Base-by-base conservation (phyloP, 2,797 vertebrate species). In the Petrocephalus sullivani region DNA sequence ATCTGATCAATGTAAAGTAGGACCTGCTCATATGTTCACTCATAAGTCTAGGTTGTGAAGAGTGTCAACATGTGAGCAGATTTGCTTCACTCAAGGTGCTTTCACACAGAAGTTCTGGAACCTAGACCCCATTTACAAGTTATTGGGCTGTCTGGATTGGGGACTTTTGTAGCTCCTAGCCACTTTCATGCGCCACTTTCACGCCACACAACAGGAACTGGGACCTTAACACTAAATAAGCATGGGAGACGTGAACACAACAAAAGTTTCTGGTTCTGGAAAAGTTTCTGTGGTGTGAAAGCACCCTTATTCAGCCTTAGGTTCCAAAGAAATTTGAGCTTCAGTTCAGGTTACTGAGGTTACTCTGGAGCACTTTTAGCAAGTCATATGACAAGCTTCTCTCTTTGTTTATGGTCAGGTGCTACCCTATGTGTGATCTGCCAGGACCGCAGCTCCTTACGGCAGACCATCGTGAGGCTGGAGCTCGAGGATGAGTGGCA, bases 401-500 rank as follows among this genome's bases (percentile, higher is more conserved):
- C 9, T 64, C 21, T 67, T 67, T 67, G 61, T 67, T 23, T 67
- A 12, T 67, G 61, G 23, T 67, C 92, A 99, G 98, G 98, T 91
- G 98, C 98, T 94, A 99, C 98, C 7, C 94, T 99, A 56, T 99
- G 98, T 56, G 97, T 99, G 91, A 97, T 99, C 91, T 98, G 98
- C 90, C 98, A 99, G 95, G 98, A 99, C 93, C 96, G 98, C 87
- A 99, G 96, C 90, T 99, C 98, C 0, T 93, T 99, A 89, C 97
- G 98, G 87, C 98, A 99, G 94, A 99, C 97, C 1, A 99, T 99
- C 82, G 98, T 97, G 10, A 95, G 98, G 1, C 75, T 99, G 91
- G 98, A 99, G 93, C 89, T 99, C 91, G 98, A 99, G 93, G 98
- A 99, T 0, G 97, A 99, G 94, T 99, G 98, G 98, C 98, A 99